Percentiles rank a stretch among this genome's conserved stretches.
Conservation (phyloP, 2,797 vertebrate species). For the Catamblyrhynchus diadema region DNA sequence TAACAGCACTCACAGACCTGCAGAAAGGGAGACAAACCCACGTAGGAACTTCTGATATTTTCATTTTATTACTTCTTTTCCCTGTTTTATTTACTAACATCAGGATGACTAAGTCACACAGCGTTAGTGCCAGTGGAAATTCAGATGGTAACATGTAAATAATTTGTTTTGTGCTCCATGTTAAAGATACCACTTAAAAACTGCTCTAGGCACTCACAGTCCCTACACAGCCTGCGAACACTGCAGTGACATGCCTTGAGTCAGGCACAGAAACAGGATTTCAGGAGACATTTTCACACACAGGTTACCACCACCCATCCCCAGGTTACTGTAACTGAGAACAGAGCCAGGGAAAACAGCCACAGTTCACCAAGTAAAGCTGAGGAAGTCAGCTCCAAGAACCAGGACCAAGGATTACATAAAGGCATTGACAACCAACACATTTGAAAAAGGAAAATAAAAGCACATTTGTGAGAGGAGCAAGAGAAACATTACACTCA, state of each 20-base stretch:
- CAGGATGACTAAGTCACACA: neutral
- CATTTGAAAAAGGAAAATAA: neutral
- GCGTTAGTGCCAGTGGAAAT: neutral
- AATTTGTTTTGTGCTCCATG: neutral
- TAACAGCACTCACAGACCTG: neutral
- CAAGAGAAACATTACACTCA: neutral
- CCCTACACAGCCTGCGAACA: neutral
- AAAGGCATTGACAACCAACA: neutral
- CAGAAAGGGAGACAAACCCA: neutral
- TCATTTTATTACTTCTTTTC: neutral
- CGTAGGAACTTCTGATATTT: neutral
- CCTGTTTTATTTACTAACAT: neutral
- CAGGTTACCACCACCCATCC: neutral
- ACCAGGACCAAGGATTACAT: neutral
- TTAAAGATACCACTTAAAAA: neutral
- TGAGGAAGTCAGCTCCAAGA: neutral
- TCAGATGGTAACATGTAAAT: neutral
- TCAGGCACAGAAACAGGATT: neutral
- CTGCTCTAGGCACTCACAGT: neutral
- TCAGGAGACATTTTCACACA: neutral
- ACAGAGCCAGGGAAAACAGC: neutral
- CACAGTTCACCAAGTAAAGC: constrained; percentile 45
- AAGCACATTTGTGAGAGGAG: neutral
- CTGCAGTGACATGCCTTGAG: neutral
- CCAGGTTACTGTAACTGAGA: neutral